phyloP scores from a whole-genome alignment of 2,113 vertebrate species.

The Nycticorax nycticorax region DNA sequence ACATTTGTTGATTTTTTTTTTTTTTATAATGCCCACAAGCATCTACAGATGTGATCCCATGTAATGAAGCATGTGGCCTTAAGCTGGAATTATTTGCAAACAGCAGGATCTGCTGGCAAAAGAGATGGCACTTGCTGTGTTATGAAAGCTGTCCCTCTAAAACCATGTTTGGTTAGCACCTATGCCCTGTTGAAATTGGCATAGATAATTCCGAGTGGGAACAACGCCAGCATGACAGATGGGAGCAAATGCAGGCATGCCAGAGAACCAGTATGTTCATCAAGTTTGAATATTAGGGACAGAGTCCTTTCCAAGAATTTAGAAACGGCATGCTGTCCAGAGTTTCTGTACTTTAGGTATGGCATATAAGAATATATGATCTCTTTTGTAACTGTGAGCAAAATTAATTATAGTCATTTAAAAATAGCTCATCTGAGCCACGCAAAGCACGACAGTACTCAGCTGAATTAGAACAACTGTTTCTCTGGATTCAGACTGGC shows the following conservation, averaged over 20 bases:
- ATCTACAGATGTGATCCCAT: constrained; percentile 72
- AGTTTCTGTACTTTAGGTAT: neutral
- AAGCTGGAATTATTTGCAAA: constrained; percentile 74
- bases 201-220: constrained; percentile 61
- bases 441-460: neutral
- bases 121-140: constrained; percentile 68
- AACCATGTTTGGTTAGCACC: constrained; percentile 77
- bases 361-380: neutral
- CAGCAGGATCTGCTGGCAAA: constrained; percentile 77
- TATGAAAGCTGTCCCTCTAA: constrained; percentile 65
- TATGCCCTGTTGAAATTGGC: constrained; percentile 74
- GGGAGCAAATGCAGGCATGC: constrained; percentile 65
- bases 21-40: constrained; percentile 71
- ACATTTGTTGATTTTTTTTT: constrained; percentile 65
- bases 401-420: neutral
- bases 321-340: neutral
- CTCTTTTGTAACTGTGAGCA: neutral
- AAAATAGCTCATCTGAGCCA: neutral
- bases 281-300: constrained; percentile 60
- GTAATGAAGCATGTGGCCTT: constrained; percentile 73
- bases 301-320: constrained; percentile 66
- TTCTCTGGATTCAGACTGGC: neutral
- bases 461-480: neutral
- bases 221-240: constrained; percentile 75
- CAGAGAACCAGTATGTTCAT: constrained; percentile 65